Percentiles rank a stretch among this genome's conserved stretches.
These are phyloP conservation scores for Mystacides longicornis DNA, from an alignment of 2,888 invertebrate species.

Conservation along the genomic window DNA sequence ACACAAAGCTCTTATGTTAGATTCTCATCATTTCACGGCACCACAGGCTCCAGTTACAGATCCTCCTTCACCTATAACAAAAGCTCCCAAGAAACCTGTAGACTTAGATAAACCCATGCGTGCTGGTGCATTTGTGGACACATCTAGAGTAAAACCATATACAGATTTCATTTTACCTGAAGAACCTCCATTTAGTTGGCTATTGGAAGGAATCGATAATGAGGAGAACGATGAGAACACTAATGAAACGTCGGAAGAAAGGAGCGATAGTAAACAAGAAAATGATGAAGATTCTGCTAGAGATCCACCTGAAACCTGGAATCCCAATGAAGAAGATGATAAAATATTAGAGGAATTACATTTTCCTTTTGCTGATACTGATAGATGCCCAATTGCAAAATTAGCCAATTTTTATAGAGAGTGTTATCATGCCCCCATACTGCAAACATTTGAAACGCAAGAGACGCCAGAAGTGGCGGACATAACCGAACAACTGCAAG, in stretches of 20 bases:
- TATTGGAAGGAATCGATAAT: slow-evolving; percentile 27
- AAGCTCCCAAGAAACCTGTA: slow-evolving; percentile 30
- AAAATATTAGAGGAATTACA: slow-evolving; percentile 37
- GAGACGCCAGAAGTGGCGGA: slow-evolving; percentile 31
- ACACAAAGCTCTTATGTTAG: slow-evolving; percentile 71
- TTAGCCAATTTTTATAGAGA: slow-evolving; percentile 40
- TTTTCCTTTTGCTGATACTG: slow-evolving; percentile 38
- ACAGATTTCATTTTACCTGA: slow-evolving; percentile 51
- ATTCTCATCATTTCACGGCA: slow-evolving; percentile 82
- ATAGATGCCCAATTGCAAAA: slow-evolving; percentile 37
- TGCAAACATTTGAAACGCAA: slow-evolving; percentile 25
- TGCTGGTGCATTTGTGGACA: slow-evolving; percentile 70
- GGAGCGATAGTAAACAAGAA: neutral
- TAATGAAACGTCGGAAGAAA: neutral
- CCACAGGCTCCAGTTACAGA: slow-evolving; percentile 58
- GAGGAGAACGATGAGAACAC: neutral
- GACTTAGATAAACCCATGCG: slow-evolving; percentile 67
- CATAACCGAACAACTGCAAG: slow-evolving; percentile 36
- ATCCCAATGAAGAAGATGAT: slow-evolving; percentile 32
- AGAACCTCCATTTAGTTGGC: slow-evolving; percentile 60
- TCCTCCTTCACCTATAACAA: neutral
- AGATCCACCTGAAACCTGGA: neutral
- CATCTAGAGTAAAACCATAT: slow-evolving; percentile 51
- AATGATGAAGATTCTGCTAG: slow-evolving; percentile 10
- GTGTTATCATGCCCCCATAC: slow-evolving; percentile 37